These are phyloP conservation scores for Gymnocephalus cernua DNA, from an alignment of 2,113 vertebrate species.

Conservation along the genomic window DNA sequence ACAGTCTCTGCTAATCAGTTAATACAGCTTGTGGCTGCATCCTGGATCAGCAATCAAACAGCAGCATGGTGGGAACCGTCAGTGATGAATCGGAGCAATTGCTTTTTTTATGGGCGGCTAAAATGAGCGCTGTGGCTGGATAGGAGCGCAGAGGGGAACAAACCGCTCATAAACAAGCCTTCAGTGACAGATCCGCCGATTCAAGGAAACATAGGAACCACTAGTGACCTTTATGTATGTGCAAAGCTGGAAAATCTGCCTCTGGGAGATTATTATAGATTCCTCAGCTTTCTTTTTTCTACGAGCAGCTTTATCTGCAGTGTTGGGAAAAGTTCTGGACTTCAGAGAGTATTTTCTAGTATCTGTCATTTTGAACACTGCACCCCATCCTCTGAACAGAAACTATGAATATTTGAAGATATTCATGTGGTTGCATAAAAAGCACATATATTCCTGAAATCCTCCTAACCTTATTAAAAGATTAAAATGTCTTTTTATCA, in stretches of 20 bases:
- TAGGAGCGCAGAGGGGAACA: conserved; percentile 61
- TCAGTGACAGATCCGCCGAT: conserved; percentile 80
- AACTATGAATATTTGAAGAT: conserved; percentile 4
- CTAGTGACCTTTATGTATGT: conserved; percentile 81
- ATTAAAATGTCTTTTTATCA: not conserved
- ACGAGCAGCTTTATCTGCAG: conserved; percentile 44
- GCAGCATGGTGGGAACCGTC: conserved; percentile 57
- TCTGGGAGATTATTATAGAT: conserved; percentile 69
- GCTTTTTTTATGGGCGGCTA: conserved; percentile 75
- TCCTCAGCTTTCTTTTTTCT: conserved; percentile 25
- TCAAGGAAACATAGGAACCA: conserved; percentile 73
- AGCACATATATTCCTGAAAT: not conserved
- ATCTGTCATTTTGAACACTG: conserved; percentile 32
- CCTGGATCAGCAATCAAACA: conserved; percentile 59
- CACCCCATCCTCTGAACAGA: conserved; percentile 4
- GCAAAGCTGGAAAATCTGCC: conserved; percentile 63
- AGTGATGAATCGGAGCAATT: conserved; percentile 79
- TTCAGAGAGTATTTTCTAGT: conserved; percentile 41
- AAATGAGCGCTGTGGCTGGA: conserved; percentile 68
- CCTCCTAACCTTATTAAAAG: conserved; percentile 17
- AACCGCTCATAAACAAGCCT: conserved; percentile 78
- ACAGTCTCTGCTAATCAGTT: conserved; percentile 42
- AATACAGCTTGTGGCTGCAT: conserved; percentile 36
- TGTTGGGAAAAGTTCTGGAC: conserved; percentile 40
- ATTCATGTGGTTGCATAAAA: not conserved